Percentiles rank a stretch among this genome's conserved stretches.
Conservation (phyloP, 2,888 invertebrate genomes). For the Oasisia sp. region DNA sequence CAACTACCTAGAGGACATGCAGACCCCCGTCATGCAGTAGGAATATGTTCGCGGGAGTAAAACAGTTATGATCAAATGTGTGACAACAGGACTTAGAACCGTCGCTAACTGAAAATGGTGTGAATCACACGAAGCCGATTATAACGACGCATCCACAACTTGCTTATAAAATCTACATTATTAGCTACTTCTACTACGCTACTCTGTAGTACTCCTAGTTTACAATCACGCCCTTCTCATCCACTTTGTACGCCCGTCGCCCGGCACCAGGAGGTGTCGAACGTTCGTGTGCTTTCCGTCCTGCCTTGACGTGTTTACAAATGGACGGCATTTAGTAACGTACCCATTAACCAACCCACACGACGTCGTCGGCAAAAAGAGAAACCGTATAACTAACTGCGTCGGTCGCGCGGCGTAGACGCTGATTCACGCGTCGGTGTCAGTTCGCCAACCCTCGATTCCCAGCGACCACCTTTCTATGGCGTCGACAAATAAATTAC, state of each 20-base stretch:
- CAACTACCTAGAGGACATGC: not conserved
- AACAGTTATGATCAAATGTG: not conserved
- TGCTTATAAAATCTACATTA: not conserved
- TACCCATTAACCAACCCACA: conserved; percentile 8
- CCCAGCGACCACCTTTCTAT: not conserved
- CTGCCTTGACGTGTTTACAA: not conserved
- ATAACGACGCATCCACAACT: not conserved
- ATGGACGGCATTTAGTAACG: not conserved
- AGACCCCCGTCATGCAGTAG: not conserved
- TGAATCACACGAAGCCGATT: not conserved
- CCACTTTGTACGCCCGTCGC: not conserved
- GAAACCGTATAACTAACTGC: not conserved
- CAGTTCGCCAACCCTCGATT: not conserved
- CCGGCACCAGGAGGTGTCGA: not conserved
- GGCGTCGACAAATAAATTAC: conserved; percentile 13
- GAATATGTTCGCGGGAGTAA: not conserved
- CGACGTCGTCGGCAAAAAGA: not conserved
- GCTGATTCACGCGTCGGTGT: not conserved
- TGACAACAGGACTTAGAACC: not conserved
- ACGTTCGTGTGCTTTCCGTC: not conserved
- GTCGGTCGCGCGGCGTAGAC: not conserved
- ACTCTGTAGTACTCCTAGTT: too few relatives aligned
- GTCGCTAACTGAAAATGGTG: not conserved
- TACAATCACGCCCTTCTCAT: not conserved
- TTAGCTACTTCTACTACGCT: too few relatives aligned